phyloP scores from a whole-genome alignment of 2,888 invertebrate species.

The Apotomis betuletana region DNA sequence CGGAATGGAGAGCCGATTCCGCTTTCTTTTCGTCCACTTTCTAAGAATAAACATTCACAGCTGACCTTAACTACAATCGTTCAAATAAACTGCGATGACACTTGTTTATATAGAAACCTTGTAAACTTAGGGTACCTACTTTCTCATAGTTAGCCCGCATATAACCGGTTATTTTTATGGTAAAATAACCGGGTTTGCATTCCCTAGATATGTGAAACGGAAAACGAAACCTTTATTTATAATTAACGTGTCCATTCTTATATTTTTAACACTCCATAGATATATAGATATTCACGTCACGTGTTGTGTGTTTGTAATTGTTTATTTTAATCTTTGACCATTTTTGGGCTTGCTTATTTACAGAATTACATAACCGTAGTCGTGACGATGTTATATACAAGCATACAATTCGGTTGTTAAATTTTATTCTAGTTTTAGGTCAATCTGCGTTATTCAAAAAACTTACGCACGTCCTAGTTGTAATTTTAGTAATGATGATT shows the following conservation, averaged over 20 bases:
- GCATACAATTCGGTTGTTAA: not conserved
- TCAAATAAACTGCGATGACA: not conserved
- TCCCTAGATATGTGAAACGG: too few relatives aligned
- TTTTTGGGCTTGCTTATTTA: not conserved
- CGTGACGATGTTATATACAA: not conserved
- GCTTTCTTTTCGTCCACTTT: conserved; percentile 45
- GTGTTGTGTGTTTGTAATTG: too few relatives aligned
- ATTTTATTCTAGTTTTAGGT: conserved; percentile 7
- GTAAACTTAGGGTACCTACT: too few relatives aligned
- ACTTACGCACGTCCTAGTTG: conserved; percentile 22
- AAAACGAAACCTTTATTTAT: too few relatives aligned
- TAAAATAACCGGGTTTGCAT: too few relatives aligned
- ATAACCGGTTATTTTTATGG: too few relatives aligned
- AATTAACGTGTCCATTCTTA: too few relatives aligned
- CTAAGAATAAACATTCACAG: conserved; percentile 32
- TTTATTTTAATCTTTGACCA: too few relatives aligned
- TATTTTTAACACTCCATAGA: too few relatives aligned
- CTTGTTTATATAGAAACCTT: not conserved
- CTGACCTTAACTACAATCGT: conserved; percentile 1
- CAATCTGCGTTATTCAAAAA: conserved; percentile 3
- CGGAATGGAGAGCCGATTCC: conserved; percentile 1
- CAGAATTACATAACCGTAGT: not conserved
- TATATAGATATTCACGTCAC: too few relatives aligned
- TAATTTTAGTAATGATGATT: conserved; percentile 14
- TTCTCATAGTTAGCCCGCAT: too few relatives aligned